Evolutionary conservation across 2,113 vertebrate species (phyloP), one percentile per base, ranked within the genome.

Genomic region (Cyanocitta stelleri): DNA sequence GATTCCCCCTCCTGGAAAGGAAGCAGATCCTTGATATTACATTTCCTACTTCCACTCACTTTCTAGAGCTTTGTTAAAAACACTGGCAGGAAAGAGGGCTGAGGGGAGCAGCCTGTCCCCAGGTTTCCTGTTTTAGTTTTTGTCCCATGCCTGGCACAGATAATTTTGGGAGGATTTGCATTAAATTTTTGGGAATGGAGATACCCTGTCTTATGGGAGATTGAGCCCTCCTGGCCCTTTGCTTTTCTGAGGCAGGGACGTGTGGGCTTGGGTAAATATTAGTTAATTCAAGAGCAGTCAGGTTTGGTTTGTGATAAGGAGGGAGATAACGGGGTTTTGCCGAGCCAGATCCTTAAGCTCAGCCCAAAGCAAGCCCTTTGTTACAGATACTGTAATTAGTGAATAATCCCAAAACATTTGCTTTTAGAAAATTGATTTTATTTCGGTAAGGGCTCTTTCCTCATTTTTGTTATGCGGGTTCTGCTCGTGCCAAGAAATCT

Each of bases 11-110:
- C 61, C 93, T 85, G 90, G 93, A 90, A n/a, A 90, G 95, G 96
- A 97, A 95, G 73, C 62, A 9, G 44, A 32, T 79, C 83, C 91
- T 84, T 26, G 59, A 92, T 96, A 92, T 8, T 87, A 75, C 75
- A 64, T 96, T 96, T 96, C 93, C 93, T 78, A 48, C 26, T 94
- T 90, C 79, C 21, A 8, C 95, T 92, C 46, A 21, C 86, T 95
- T 95, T 89, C 85, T 81, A 78, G 24, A 56, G 52, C 76, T 93
- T 87, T 86, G 83, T 96, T 84, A 52, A 91, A 92, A 96, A 88
- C 92, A 93, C 16, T 18, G 52, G 10, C 96, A 96, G 95, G 95
- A 97, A 97, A 68, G 79, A 77, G 55, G 33, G 89, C 19, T 73
- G 80, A 55, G 87, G 79, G 80, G 68, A 95, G 95, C 91, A 95